A percentile compares a stretch with the other conserved stretches of the same genome.
phyloP scores from a whole-genome alignment of 2,113 vertebrate species.

The Maccullochella peelii region DNA sequence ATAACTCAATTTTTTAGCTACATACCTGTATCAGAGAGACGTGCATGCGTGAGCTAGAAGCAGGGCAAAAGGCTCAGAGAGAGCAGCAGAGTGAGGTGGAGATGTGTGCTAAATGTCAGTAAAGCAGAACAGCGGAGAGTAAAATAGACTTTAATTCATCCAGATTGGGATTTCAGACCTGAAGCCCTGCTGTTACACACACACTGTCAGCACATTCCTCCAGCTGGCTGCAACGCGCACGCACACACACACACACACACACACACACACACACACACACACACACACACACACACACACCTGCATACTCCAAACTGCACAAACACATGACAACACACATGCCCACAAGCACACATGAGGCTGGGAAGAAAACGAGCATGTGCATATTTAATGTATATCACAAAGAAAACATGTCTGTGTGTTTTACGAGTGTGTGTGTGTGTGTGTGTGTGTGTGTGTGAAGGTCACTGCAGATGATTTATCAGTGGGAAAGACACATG shows the following conservation, averaged over 20 bases:
- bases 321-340: constrained; percentile 45
- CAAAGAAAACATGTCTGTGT: constrained; percentile 49
- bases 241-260: constrained; percentile 27
- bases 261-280: constrained; percentile 18
- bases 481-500: constrained; percentile 45
- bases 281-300: constrained; percentile 16
- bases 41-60: not conserved
- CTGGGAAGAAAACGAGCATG: constrained; percentile 34
- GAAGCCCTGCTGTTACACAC: constrained; percentile 61
- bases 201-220: constrained; percentile 71
- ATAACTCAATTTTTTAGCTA: constrained; percentile 5
- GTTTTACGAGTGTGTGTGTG: constrained; percentile 25
- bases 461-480: constrained; percentile 53
- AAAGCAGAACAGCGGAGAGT: constrained; percentile 40
- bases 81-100: not conserved
- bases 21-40: not conserved
- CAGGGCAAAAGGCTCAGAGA: constrained; percentile 9
- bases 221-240: constrained; percentile 9
- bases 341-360: not conserved
- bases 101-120: constrained; percentile 45
- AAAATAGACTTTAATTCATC: constrained; percentile 62
- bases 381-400: constrained; percentile 57
- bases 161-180: constrained; percentile 70
- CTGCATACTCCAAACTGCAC: constrained; percentile 13
- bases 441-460: not conserved